Percentiles rank a stretch among this genome's conserved stretches.
Conservation (phyloP, 2,113 vertebrate genomes). For the Heterocephalus glaber region DNA sequence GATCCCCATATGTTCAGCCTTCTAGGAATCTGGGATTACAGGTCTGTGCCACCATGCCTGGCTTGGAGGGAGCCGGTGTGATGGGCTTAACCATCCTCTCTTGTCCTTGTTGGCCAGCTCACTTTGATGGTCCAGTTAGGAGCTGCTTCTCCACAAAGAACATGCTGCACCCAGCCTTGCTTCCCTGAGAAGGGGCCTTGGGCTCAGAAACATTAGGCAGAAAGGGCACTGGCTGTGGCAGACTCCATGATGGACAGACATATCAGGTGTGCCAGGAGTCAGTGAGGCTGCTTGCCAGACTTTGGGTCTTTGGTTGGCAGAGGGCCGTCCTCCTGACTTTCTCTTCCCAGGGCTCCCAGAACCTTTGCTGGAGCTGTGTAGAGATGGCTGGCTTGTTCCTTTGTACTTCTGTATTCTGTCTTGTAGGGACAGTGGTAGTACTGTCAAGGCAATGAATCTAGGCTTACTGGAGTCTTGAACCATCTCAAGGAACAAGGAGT, state of each 20-base stretch:
- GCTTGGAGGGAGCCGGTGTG: not conserved
- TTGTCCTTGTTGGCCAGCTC: not conserved
- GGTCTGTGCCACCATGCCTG: not conserved
- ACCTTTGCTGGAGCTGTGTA: not conserved
- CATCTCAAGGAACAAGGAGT: not conserved
- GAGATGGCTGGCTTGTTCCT: not conserved
- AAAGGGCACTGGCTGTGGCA: not conserved
- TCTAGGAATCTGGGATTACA: not conserved
- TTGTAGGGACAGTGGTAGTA: not conserved
- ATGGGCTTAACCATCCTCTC: not conserved
- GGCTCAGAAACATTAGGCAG: not conserved
- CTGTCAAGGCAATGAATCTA: not conserved
- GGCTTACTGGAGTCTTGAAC: not conserved
- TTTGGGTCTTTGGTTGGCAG: not conserved
- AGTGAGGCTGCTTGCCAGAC: not conserved
- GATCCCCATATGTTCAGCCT: too few species aligned
- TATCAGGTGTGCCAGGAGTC: not conserved
- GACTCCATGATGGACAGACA: not conserved
- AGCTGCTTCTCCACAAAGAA: not conserved
- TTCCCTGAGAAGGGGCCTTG: not conserved
- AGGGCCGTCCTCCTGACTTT: not conserved
- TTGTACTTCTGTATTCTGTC: not conserved
- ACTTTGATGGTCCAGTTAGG: not conserved
- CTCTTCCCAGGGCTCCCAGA: not conserved
- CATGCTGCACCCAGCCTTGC: not conserved